Evolutionary conservation across 2,888 invertebrate species (phyloP).

Genomic region (Scaptomyza flava): DNA sequence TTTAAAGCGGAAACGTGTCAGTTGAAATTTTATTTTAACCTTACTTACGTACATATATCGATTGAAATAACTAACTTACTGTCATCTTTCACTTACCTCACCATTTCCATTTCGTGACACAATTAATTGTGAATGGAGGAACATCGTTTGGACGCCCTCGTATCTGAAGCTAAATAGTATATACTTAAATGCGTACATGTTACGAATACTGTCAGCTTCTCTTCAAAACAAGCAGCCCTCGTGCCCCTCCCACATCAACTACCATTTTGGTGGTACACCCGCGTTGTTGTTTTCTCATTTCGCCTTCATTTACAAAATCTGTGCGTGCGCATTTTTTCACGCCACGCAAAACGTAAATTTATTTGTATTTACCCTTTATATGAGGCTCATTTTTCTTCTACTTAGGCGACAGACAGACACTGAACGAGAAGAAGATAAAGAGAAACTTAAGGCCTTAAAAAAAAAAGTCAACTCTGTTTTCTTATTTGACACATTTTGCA

Average conservation of each 20-base stretch:
- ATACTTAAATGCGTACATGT: constrained; percentile 30
- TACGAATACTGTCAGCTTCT: constrained; percentile 25
- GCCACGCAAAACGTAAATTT: constrained; percentile 77
- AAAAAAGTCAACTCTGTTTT: constrained; percentile 60
- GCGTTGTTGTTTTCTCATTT: constrained; percentile 25
- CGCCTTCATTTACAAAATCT: constrained; percentile 78
- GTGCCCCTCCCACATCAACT: neutral
- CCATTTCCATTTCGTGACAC: constrained; percentile 17
- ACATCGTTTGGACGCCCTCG: constrained; percentile 2
- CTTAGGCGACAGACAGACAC: constrained; percentile 37
- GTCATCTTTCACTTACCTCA: neutral
- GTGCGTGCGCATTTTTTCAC: constrained; percentile 76
- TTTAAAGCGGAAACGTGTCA: neutral
- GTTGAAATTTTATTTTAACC: neutral
- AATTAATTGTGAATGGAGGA: constrained; percentile 19
- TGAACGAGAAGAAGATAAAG: constrained; percentile 28
- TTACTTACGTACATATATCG: neutral
- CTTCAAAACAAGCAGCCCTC: neutral
- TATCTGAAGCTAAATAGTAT: constrained; percentile 18
- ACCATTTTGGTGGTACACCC: constrained; percentile 4
- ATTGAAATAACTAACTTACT: too few species aligned
- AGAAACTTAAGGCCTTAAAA: constrained; percentile 56
- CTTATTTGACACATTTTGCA: constrained; percentile 76
- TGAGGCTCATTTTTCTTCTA: constrained; percentile 74
- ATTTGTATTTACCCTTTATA: constrained; percentile 71